Base-by-base conservation (phyloP, 2,888 invertebrate genomes). In the Callyntrura sp. region DNA sequence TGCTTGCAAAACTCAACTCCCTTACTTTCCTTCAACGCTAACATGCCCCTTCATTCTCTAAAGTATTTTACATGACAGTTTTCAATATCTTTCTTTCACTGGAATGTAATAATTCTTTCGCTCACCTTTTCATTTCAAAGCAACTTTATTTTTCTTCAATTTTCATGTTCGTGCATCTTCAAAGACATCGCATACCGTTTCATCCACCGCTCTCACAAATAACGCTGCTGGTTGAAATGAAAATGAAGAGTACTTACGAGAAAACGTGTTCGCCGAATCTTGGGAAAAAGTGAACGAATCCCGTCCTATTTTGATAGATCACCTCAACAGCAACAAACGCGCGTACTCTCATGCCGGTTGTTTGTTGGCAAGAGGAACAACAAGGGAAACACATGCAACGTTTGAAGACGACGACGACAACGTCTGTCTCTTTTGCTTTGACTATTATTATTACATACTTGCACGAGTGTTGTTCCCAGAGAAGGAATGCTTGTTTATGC, bases 1-100 rank as follows among this genome's bases (percentile, higher is more conserved):
- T 51, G 51, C 3, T 51, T 51, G 14, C 51, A 14, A n/a, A 60
- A 55, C 55, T 4, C 55, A 8, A 8, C 17, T 60, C 17, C 2
- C 17, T 4, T 20, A 3, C 60, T 8, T 60, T 60, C 65, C 2
- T 65, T 60, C 57, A 60, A 14, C n/a, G 8, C 17, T 8, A 17
- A 65, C 65, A 25, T 65, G 11, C 65, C 12, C 28, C 3, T 25
- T 65, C 23, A 8, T 60, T n/a, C 17, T 51, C 5, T 23, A 65
- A 11, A 60, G 20, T 20, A 14, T 60, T 60, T 60, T 60, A 68
- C 35, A 68, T 43, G 68, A 68, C 68, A 68, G 68, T 68, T 68
- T 68, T 68, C 68, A 68, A 68, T 68, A 68, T 68, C 68, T 68
- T 43, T 35, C 43, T 35, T 68, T 68, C 8, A 4, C 5, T n/a